phyloP scores from a whole-genome alignment of 2,113 vertebrate species.

The Benitochromis conjunctus region DNA sequence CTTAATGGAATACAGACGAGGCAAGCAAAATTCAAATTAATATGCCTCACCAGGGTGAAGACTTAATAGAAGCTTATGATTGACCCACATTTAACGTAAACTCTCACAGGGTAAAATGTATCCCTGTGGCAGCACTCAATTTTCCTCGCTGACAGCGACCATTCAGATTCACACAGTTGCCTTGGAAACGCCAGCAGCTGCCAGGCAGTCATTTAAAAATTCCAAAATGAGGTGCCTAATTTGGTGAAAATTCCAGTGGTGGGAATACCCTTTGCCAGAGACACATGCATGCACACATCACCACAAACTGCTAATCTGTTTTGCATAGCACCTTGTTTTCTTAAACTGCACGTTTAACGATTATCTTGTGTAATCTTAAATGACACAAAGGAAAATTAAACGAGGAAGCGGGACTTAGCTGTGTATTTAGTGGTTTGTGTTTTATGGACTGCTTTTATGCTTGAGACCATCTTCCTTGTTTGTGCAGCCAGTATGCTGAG shows the following conservation, averaged over 20 bases:
- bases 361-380: conserved; percentile 17
- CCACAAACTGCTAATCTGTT: background rate
- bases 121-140: conserved; percentile 55
- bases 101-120: conserved; percentile 55
- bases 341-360: conserved; percentile 22
- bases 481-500: background rate
- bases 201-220: conserved; percentile 54
- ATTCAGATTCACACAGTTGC: conserved; percentile 69
- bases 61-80: conserved; percentile 68
- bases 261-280: conserved; percentile 17
- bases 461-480: conserved; percentile 20
- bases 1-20: conserved; percentile 48
- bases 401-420: background rate
- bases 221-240: conserved; percentile 49
- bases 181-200: conserved; percentile 66
- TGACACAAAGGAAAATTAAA: conserved; percentile 23
- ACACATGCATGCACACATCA: background rate
- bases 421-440: conserved; percentile 26
- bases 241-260: conserved; percentile 53
- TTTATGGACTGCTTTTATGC: conserved; percentile 19
- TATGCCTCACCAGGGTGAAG: conserved; percentile 56
- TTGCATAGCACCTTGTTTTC: conserved; percentile 2
- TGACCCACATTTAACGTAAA: conserved; percentile 70
- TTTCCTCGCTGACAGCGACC: conserved; percentile 56
- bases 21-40: conserved; percentile 65